Base-by-base conservation (phyloP, 92 coral and sea anemone species). In the Porites rus region DNA sequence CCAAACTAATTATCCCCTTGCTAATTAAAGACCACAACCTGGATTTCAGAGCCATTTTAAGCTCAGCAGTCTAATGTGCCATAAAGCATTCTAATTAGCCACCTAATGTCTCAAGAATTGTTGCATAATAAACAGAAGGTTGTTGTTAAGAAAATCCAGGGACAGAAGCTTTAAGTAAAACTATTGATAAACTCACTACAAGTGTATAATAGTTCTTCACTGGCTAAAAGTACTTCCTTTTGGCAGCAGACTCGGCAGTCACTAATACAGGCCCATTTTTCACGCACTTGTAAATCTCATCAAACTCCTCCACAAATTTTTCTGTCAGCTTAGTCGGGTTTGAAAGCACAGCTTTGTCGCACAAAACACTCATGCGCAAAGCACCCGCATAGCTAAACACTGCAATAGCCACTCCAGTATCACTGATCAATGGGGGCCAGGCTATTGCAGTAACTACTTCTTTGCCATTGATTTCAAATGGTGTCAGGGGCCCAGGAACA, bases 351-450 rank as follows among this genome's bases (percentile, higher is more conserved):
- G 98, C 98, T 72, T 86, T 88, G 80, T 97, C 99, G 8, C 95
- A 89, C 90, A 95, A 78, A 6, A 97, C 98, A 8, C 95, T 79
- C 93, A 97, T 91, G 79, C 99, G 96, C 84, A 97, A 79, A 50
- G 88, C 79, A 38, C 99, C 99, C 4, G 98, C 99, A 81, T 96
- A 96, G 77, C 99, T 96, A 74, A 96, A 96, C 70, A 96, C 93
- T 2, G 99, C 93, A 56, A 96, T 92, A 14, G 98, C 90, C 94
- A 96, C 93, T 69, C 99, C 79, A 1, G 99, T 96, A 74, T 96
- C 98, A 70, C 99, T 96, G 82, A 96, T 85, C 80, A 94, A 78
- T 21, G 99, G 99, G 7, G 99, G 99, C 99, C 99, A 97, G 2
- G 98, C 97, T 78, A 97, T 95, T 20, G 93, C 98, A 19, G 96